Conservation (phyloP, 2,797 vertebrate genomes). For the Chelon auratus region DNA sequence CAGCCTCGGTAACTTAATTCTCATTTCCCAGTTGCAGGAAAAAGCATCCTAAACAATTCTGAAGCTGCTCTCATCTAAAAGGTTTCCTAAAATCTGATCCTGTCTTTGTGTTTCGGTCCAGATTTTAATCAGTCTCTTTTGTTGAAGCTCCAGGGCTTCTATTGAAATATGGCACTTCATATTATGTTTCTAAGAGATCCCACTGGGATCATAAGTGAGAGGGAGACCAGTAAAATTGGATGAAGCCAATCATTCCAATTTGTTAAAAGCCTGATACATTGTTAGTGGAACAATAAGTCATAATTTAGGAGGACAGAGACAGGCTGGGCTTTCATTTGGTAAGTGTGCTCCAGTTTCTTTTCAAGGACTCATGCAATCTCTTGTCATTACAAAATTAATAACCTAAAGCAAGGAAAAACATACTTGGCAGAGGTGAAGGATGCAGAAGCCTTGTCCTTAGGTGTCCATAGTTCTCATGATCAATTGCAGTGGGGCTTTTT, state of each 20-base stretch:
- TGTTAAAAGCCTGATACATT: conserved; percentile 78
- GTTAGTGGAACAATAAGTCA: conserved; percentile 80
- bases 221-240: conserved; percentile 67
- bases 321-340: conserved; percentile 62
- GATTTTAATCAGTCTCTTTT: conserved; percentile 78
- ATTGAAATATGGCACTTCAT: conserved; percentile 78
- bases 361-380: conserved; percentile 71
- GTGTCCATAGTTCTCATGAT: conserved; percentile 54
- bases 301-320: conserved; percentile 71
- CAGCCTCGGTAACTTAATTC: conserved; percentile 31
- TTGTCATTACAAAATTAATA: conserved; percentile 78
- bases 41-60: conserved; percentile 61
- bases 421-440: conserved; percentile 50
- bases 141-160: conserved; percentile 59
- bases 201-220: conserved; percentile 65
- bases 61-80: conserved; percentile 50
- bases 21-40: conserved; percentile 32
- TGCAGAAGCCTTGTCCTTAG: conserved; percentile 37
- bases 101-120: conserved; percentile 58
- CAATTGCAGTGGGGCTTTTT: conserved; percentile 44
- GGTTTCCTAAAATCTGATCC: conserved; percentile 49
- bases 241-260: conserved; percentile 79
- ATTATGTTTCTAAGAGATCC: conserved; percentile 67
- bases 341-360: conserved; percentile 69
- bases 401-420: conserved; percentile 54